Percentiles rank a stretch among this genome's conserved stretches.
Conservation (phyloP, 2,797 vertebrate genomes). For the Spinibarbus caldwelli region DNA sequence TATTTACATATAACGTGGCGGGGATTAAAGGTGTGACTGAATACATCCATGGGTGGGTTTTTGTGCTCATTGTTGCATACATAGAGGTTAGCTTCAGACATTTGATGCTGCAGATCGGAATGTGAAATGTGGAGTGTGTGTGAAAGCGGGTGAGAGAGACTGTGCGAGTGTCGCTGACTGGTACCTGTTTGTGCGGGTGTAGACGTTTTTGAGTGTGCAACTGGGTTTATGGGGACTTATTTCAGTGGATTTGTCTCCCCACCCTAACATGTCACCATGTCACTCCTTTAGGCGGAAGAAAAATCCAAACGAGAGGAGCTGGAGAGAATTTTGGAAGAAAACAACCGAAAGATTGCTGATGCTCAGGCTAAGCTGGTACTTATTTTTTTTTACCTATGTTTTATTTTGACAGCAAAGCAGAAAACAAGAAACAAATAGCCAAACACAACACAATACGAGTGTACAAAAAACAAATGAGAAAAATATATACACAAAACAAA, state of each 20-base stretch:
- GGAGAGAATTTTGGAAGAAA: conserved; percentile 98
- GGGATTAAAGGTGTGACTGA: conserved; percentile 56
- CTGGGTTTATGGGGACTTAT: conserved; percentile 50
- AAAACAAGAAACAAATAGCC: background rate
- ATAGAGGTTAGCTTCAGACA: conserved; percentile 40
- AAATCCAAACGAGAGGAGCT: conserved; percentile 98
- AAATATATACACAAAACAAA: no score
- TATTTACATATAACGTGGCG: conserved; percentile 34
- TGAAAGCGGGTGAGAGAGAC: conserved; percentile 43
- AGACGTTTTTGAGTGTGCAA: conserved; percentile 54
- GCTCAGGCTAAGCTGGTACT: conserved; percentile 99
- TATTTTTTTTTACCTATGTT: conserved; percentile 4
- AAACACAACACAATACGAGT: background rate
- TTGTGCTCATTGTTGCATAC: conserved; percentile 28
- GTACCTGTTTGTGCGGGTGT: conserved; percentile 43
- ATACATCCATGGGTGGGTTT: conserved; percentile 47
- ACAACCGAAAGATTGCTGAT: conserved; percentile 99
- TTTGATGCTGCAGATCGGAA: conserved; percentile 45
- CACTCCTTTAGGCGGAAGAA: conserved; percentile 98
- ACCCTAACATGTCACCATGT: conserved; percentile 90
- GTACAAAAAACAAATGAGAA: no score
- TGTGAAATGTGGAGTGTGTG: conserved; percentile 36
- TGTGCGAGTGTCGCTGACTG: conserved; percentile 46
- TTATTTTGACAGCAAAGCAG: background rate
- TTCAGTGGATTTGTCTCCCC: conserved; percentile 69